Conservation (phyloP, 2,113 vertebrate species). For the Cichladusa arquata region DNA sequence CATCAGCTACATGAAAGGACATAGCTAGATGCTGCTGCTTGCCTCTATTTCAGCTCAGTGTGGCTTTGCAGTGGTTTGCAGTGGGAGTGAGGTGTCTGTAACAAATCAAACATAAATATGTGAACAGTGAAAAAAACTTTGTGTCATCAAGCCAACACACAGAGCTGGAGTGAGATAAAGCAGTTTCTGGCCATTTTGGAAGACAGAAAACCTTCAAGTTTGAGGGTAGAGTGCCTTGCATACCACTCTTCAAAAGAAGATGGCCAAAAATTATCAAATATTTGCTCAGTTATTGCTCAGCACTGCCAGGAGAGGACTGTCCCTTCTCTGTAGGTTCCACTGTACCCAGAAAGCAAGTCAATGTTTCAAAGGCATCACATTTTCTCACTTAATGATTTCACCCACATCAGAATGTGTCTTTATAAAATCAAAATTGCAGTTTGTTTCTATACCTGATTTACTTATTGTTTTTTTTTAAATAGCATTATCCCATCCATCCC, state of each 20-base stretch:
- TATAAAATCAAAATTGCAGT: background rate
- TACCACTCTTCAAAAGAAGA: background rate
- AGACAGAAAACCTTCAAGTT: background rate
- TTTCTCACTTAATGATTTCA: background rate
- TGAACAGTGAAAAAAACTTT: background rate
- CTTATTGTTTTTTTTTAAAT: background rate
- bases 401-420: background rate
- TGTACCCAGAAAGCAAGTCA: background rate
- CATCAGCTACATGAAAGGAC: background rate
- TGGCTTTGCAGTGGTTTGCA: background rate
- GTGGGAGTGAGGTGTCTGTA: background rate
- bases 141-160: background rate
- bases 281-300: background rate
- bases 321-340: background rate
- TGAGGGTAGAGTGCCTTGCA: background rate
- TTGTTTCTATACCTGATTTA: background rate
- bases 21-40: fast-evolving
- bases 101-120: background rate
- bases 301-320: fast-evolving
- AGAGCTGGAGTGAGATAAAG: background rate
- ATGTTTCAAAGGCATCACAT: background rate
- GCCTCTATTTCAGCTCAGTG: background rate
- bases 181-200: background rate
- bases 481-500: background rate
- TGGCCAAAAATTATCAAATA: background rate